Evolutionary conservation across 2,888 invertebrate genomes (phyloP).

Genomic region (Brachyptera risi): DNA sequence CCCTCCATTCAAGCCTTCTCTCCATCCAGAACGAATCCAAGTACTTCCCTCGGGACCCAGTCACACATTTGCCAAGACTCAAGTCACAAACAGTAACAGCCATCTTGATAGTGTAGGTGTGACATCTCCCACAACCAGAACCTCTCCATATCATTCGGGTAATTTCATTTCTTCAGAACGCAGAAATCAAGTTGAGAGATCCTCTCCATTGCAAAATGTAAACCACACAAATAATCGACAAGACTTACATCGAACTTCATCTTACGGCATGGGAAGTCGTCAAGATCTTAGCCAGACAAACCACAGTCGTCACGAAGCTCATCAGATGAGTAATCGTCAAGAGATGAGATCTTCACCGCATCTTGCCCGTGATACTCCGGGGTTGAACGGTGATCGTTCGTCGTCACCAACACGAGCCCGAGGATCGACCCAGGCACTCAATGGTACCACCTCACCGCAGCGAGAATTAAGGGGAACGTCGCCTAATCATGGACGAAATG

Average conservation of each 20-base stretch:
- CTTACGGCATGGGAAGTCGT: slow-evolving; percentile 28
- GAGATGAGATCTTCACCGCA: too few relatives aligned
- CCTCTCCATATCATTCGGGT: slow-evolving; percentile 15
- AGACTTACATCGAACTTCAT: slow-evolving; percentile 12
- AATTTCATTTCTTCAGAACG: slow-evolving; percentile 12
- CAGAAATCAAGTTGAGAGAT: background rate
- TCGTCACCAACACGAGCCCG: background rate
- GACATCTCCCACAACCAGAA: slow-evolving; percentile 4
- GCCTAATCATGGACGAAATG: slow-evolving; percentile 38
- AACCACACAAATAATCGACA: slow-evolving; percentile 8
- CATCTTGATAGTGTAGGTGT: slow-evolving; percentile 19
- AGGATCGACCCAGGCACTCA: background rate
- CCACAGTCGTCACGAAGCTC: background rate
- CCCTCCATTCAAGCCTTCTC: slow-evolving; percentile 12
- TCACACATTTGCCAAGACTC: slow-evolving; percentile 29
- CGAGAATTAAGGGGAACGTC: slow-evolving; percentile 36
- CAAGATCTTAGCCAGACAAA: background rate
- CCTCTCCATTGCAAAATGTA: background rate
- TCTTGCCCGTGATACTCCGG: slow-evolving; percentile 18
- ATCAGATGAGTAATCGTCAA: background rate
- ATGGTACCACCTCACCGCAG: background rate
- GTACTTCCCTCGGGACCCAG: slow-evolving; percentile 38
- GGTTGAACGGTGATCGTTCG: background rate
- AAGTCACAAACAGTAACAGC: slow-evolving; percentile 13
- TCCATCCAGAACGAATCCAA: slow-evolving; percentile 35